phyloP scores from a whole-genome alignment of 2,113 vertebrate species.

The Fukomys damarensis region DNA sequence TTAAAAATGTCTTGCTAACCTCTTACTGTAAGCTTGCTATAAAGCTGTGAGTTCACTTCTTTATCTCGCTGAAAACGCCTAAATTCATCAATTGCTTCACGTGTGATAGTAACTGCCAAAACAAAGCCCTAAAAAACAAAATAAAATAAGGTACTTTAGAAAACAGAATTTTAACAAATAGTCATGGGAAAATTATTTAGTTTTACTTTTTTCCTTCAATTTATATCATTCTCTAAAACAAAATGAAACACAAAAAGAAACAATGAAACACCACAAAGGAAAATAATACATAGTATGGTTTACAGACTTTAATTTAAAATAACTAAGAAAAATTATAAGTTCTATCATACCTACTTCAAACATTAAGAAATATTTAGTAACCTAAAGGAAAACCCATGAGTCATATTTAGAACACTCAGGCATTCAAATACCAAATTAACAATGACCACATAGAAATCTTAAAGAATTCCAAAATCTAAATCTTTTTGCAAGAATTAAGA shows the following conservation, averaged over 20 bases:
- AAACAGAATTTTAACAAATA: conserved; percentile 20
- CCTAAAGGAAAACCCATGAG: not conserved
- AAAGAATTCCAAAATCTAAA: not conserved
- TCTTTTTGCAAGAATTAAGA: too few relatives aligned
- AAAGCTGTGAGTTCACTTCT: conserved; percentile 98
- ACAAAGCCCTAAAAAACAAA: conserved; percentile 93
- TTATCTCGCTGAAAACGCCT: conserved; percentile 96
- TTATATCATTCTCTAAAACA: conserved; percentile 32
- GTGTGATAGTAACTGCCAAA: conserved; percentile 93
- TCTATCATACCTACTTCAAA: not conserved
- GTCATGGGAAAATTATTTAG: not conserved
- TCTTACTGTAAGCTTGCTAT: conserved; percentile 97
- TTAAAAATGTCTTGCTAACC: conserved; percentile 86
- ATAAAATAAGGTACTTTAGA: conserved; percentile 64
- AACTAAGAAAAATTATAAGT: not conserved
- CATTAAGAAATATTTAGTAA: conserved; percentile 35
- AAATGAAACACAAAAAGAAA: conserved; percentile 31
- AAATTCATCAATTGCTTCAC: conserved; percentile 96
- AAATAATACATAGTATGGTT: not conserved
- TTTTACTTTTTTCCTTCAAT: not conserved
- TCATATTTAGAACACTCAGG: not conserved
- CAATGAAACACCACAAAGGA: not conserved
- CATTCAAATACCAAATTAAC: not conserved
- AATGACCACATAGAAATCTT: not conserved
- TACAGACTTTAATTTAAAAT: not conserved